Conservation (phyloP, 2,888 invertebrate species). For the Timema cristinae region DNA sequence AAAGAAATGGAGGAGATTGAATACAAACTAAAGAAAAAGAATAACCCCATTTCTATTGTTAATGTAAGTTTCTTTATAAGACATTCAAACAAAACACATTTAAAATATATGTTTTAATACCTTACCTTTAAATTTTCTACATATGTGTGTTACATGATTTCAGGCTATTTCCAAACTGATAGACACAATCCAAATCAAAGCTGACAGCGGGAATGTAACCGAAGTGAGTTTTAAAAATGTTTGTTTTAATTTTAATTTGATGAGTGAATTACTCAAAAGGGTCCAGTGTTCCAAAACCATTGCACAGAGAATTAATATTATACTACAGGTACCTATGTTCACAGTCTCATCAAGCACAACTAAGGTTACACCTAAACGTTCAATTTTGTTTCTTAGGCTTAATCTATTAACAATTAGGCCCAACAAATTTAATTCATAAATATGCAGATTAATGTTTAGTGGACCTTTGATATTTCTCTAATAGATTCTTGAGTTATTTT, state of each 20-base stretch:
- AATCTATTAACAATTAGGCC: too few species aligned
- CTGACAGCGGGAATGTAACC: conserved; percentile 4
- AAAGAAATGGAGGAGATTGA: conserved; percentile 58
- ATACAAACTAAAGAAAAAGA: conserved; percentile 55
- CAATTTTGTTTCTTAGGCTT: too few species aligned
- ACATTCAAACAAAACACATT: neutral
- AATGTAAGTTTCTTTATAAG: conserved; percentile 39
- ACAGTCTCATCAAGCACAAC: too few species aligned
- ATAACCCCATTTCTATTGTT: conserved; percentile 54
- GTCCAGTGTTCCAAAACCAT: too few species aligned
- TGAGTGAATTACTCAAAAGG: too few species aligned
- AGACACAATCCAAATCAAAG: conserved; percentile 22
- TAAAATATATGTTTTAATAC: neutral
- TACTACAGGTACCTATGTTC: too few species aligned
- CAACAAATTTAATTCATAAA: too few species aligned
- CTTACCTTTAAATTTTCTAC: neutral
- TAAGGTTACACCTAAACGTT: too few species aligned
- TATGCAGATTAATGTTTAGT: too few species aligned
- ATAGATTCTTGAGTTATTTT: neutral
- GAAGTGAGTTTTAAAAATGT: too few species aligned
- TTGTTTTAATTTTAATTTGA: too few species aligned
- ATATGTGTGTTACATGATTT: conserved; percentile 10
- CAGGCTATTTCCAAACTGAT: conserved; percentile 29
- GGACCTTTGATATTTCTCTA: neutral
- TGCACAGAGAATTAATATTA: too few species aligned